phyloP scores from a whole-genome alignment of 2,888 invertebrate genomes.

The Zygothrica quintamaculata region DNA sequence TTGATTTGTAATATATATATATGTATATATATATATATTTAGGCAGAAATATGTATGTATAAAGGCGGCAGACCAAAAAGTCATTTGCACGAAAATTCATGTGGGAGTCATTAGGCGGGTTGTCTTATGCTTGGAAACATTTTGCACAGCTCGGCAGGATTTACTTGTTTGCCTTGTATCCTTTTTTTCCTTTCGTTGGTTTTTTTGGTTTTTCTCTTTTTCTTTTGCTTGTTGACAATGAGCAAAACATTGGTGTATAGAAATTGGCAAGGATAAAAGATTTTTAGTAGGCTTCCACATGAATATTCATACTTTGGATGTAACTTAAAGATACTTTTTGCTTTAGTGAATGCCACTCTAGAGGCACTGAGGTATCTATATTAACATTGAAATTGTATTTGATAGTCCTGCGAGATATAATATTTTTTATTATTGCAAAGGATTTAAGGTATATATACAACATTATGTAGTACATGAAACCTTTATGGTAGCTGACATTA shows the following conservation, averaged over 20 bases:
- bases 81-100: constrained; percentile 64
- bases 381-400: constrained; percentile 65
- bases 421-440: constrained; percentile 34
- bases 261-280: constrained; percentile 48
- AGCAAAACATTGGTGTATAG: constrained; percentile 48
- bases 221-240: constrained; percentile 51
- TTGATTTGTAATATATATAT: constrained; percentile 21
- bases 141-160: constrained; percentile 46
- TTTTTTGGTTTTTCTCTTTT: constrained; percentile 8
- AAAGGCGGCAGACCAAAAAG: constrained; percentile 60
- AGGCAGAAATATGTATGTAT: constrained; percentile 16
- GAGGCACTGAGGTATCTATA: constrained; percentile 39
- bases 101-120: constrained; percentile 64
- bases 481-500: background rate
- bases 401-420: constrained; percentile 52
- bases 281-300: constrained; percentile 31
- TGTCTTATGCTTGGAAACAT: constrained; percentile 22
- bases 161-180: constrained; percentile 45
- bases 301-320: constrained; percentile 64
- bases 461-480: background rate
- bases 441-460: constrained; percentile 14
- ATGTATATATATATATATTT: constrained; percentile 28
- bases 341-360: constrained; percentile 21
- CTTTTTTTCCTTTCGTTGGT: constrained; percentile 19
- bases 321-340: constrained; percentile 35